These are phyloP conservation scores for Branchipolynoe longqiensis DNA, from an alignment of 2,888 invertebrate species.

Conservation along the genomic window DNA sequence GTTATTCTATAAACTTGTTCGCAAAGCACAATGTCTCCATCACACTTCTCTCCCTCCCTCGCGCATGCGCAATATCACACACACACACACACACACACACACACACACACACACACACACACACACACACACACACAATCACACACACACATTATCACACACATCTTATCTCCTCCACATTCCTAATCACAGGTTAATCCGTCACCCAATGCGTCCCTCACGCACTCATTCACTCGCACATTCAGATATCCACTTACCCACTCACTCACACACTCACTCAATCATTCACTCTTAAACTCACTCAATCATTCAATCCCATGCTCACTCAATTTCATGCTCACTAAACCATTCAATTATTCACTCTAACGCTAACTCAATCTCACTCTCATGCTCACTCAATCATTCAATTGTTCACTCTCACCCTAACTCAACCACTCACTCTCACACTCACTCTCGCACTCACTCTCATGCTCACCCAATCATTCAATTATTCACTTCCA, in stretches of 20 bases:
- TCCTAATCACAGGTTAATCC: too few species aligned
- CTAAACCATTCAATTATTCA: background rate
- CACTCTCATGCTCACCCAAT: slow-evolving; percentile 30
- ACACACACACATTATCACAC: too few species aligned
- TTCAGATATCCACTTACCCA: slow-evolving; percentile 31
- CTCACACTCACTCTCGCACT: background rate
- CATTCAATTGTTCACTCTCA: too few species aligned
- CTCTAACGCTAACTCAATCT: background rate
- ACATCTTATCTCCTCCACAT: too few species aligned
- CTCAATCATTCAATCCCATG: slow-evolving; percentile 57
- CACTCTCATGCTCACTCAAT: background rate
- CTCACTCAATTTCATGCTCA: too few species aligned
- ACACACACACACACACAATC: background rate
- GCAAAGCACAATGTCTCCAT: too few species aligned
- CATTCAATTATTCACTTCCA: slow-evolving; percentile 50
- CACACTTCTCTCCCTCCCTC: too few species aligned
- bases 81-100: background rate
- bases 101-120: background rate
- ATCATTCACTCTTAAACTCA: slow-evolving; percentile 57
- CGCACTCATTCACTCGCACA: background rate
- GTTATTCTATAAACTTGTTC: too few species aligned
- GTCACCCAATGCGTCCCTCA: background rate
- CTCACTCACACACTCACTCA: slow-evolving; percentile 59
- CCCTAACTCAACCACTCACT: too few species aligned
- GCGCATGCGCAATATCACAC: too few species aligned